Percentiles rank a stretch among this genome's conserved stretches.
phyloP scores from a whole-genome alignment of 2,113 vertebrate genomes.

The Sminthopsis crassicaudata region DNA sequence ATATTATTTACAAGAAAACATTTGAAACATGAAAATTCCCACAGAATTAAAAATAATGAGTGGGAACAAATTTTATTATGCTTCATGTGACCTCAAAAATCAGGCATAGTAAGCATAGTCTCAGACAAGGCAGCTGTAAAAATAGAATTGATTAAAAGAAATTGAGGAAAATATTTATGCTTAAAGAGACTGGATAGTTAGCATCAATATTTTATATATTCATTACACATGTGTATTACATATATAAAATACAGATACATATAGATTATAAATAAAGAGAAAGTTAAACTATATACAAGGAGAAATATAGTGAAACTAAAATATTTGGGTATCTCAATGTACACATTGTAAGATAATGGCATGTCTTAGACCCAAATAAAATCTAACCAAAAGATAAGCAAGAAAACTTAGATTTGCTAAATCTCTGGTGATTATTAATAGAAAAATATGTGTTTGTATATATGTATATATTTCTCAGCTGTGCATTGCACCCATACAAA shows the following conservation, averaged over 20 bases:
- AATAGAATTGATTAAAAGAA: neutral
- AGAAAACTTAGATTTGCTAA: too few species aligned
- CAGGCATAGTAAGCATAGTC: neutral
- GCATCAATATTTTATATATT: neutral
- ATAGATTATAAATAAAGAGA: neutral
- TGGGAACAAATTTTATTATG: neutral
- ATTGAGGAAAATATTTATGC: neutral
- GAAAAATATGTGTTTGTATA: too few species aligned
- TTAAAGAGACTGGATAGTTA: neutral
- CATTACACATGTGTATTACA: neutral
- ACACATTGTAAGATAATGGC: too few species aligned
- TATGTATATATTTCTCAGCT: too few species aligned
- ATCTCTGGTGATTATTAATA: too few species aligned
- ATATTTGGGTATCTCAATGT: too few species aligned
- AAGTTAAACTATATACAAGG: neutral
- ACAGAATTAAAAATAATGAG: neutral
- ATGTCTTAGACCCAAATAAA: too few species aligned
- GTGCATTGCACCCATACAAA: too few species aligned
- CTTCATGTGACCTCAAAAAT: neutral
- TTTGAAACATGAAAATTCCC: neutral
- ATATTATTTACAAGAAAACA: neutral
- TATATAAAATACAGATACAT: neutral
- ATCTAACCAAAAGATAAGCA: too few species aligned
- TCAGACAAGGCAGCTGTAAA: neutral
- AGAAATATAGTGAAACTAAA: too few species aligned